Percentiles rank a stretch among this genome's conserved stretches.
Conservation (phyloP, 1,140 invertebrate species). For the Condylostylus longicornis region DNA sequence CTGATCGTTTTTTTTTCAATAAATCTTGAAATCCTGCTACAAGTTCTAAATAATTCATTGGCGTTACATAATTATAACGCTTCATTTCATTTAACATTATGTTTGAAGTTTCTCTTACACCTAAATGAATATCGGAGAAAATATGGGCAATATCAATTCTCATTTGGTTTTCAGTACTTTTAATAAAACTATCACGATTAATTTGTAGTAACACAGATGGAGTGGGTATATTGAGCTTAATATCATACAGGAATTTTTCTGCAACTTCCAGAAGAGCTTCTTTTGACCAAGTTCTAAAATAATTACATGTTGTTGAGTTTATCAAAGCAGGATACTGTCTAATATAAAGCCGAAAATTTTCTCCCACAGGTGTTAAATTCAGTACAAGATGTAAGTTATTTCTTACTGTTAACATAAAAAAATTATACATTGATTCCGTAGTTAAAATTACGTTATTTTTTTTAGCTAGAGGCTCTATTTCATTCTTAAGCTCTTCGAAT, state of each 20-base stretch:
- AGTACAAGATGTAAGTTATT: constrained; percentile 65
- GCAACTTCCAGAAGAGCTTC: constrained; percentile 75
- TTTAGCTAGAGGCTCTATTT: constrained; percentile 47
- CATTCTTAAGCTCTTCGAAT: constrained; percentile 66
- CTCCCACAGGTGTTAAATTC: constrained; percentile 75
- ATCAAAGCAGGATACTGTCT: constrained; percentile 72
- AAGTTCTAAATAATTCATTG: constrained; percentile 69
- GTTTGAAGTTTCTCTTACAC: constrained; percentile 50
- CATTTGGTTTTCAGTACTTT: constrained; percentile 43
- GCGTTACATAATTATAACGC: constrained; percentile 72
- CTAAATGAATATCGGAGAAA: constrained; percentile 63
- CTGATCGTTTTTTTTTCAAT: constrained; percentile 50
- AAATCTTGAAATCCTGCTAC: constrained; percentile 71
- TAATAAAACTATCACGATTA: constrained; percentile 34
- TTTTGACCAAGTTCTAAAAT: constrained; percentile 74
- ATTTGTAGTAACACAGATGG: constrained; percentile 36
- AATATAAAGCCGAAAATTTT: constrained; percentile 57
- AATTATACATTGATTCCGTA: constrained; percentile 50
- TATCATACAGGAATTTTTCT: constrained; percentile 48
- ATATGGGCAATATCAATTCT: constrained; percentile 47
- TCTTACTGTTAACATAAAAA: constrained; percentile 60
- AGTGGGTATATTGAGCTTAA: constrained; percentile 49
- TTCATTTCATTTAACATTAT: constrained; percentile 61
- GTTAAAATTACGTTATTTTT: constrained; percentile 48
- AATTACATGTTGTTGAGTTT: constrained; percentile 75